Evolutionary conservation across 2,113 vertebrate species (phyloP), one percentile per base, ranked within the genome.

Genomic region (Pipa parva): DNA sequence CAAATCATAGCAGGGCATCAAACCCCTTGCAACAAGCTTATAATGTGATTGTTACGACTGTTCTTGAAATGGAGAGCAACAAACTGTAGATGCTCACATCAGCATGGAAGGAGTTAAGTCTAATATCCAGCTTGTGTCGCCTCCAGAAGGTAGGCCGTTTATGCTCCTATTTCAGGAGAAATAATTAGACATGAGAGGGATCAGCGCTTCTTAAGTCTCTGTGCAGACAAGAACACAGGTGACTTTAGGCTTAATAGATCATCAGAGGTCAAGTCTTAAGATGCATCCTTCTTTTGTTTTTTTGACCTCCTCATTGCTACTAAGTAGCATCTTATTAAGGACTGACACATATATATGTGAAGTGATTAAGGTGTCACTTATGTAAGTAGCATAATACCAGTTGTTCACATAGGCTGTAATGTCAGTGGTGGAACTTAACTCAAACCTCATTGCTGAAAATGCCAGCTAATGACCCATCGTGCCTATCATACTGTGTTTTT

Each of bases 221-320:
- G 45, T 63, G 21, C 20, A 63, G 25, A 27, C 42, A 72, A 77
- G 7, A 57, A 45, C 59, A 61, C 59, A 20, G 62, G 62, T 72
- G 59, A 71, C 67, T 78, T 29, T 39, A 71, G 59, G 39, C 63
- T 84, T 79, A 70, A 71, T 50, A 65, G 45, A 76, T 42, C 27
- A 77, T 75, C 79, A 77, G 65, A 71, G 51, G 46, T 72, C 59
- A 55, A 79, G 72, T 55, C 63, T 73, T 76, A 74, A 75, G 57
- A 75, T 46, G 13, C 22, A 39, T 77, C 60, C 78, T 73, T n/a
- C 52, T 63, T 77, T 83, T 82, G 77, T 70, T 81, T 74, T 57
- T 51, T 64, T 79, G 71, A n/a, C 52, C 12, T 3, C 22, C 71
- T 49, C 72, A 59, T 63, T 75, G 81, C 75, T 73, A 52, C 70